phyloP scores from a whole-genome alignment of 1,140 invertebrate genomes.

The Drosophila rufa region DNA sequence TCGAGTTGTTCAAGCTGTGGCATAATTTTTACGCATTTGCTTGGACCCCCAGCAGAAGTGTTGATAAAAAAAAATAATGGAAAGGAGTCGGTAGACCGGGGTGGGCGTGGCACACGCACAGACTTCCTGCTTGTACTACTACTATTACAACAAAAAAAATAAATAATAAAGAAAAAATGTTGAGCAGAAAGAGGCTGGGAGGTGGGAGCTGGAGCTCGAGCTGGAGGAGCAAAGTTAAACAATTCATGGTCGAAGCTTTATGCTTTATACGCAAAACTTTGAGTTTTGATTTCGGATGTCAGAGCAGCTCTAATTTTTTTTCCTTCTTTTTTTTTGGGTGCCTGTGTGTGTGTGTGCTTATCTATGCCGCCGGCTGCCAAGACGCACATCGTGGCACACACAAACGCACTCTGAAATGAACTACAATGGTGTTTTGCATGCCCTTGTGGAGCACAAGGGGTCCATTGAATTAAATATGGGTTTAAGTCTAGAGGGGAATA shows the following conservation, averaged over 20 bases:
- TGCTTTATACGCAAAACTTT: conserved; percentile 63
- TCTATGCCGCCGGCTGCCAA: conserved; percentile 51
- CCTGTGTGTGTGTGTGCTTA: conserved; percentile 35
- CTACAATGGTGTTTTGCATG: conserved; percentile 20
- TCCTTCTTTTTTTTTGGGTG: background rate
- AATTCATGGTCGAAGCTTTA: conserved; percentile 64
- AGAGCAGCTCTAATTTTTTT: conserved; percentile 5
- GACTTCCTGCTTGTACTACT: conserved; percentile 38
- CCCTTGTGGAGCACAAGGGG: conserved; percentile 1
- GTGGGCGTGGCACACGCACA: conserved; percentile 41
- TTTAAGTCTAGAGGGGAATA: background rate
- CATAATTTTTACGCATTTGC: conserved; percentile 71
- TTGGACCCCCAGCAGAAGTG: conserved; percentile 36
- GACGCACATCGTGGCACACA: conserved; percentile 37
- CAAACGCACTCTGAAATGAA: background rate
- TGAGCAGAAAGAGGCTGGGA: background rate
- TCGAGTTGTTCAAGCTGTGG: conserved; percentile 60
- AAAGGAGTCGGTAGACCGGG: conserved; percentile 5
- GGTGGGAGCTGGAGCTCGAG: conserved; percentile 8
- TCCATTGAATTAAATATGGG: conserved; percentile 4
- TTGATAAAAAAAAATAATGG: conserved; percentile 19
- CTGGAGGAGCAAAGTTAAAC: conserved; percentile 41
- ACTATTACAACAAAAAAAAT: conserved; percentile 15
- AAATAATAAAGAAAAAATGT: conserved; percentile 44
- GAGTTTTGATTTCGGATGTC: conserved; percentile 65